Base-by-base conservation (phyloP, 30 jellyfish, hydroid and myxozoan species). In the Hydractinia symbiolongicarpus region DNA sequence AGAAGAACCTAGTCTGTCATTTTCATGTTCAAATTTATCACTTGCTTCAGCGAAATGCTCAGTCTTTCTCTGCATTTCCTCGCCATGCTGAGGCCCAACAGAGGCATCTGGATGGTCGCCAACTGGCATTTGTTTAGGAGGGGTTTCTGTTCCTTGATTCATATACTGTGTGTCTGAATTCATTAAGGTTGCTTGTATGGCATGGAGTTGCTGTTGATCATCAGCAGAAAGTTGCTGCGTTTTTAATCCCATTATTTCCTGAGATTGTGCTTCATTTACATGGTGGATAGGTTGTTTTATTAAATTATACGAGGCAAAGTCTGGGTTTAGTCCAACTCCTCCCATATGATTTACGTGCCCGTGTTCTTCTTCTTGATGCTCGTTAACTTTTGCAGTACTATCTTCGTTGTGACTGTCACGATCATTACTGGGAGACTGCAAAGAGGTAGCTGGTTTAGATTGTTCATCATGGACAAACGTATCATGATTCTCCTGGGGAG, bases 141-240 rank as follows among this genome's bases (percentile, higher is more conserved):
- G 44, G 44, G 2, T 30, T 30, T 30, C 44, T 30, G 44, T 30
- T 2, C 44, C 44, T 30, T 30, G 44, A 30, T 30, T 30, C 44
- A 30, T 0, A 30, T 30, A 30, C 4, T 77, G 74, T 5, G 60
- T 61, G 51, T 77, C 85, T 8, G 85, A 60, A 30, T 77, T 77
- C 85, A 77, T 77, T 9, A 77, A 61, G 30, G 85, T 55, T 4
- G 81, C 54, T 77, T 77, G 74, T 14, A 77, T 77, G 9, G 74
- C 85, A 19, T 77, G 77, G 1, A 77, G 44, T 61, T 77, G 85
- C 44, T 77, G 72, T 64, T 60, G 76, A 4, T 77, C 85, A 11
- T 57, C 82, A 44, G 16, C 51, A 1, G 85, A 53, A 13, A 77
- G 60, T 13, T 57, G 58, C 66, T 77, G 85, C 40, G 17, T 77